Evolutionary conservation across 1,140 invertebrate genomes (phyloP).

Genomic region (Sinonovacula constricta): DNA sequence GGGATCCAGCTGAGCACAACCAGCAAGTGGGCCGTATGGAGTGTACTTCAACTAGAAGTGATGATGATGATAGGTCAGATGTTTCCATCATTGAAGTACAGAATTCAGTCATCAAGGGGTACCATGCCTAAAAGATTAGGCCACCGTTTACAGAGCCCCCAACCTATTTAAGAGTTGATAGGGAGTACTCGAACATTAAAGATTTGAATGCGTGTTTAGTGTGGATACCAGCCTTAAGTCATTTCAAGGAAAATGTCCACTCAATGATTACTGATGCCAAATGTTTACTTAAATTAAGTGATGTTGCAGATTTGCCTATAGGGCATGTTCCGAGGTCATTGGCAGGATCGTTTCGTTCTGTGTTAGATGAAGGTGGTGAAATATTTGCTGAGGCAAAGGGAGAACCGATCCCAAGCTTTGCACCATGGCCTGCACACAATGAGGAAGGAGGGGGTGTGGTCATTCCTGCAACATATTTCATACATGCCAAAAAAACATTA

Average conservation of each 20-base stretch:
- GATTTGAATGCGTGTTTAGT: not conserved
- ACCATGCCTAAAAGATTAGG: constrained; percentile 8
- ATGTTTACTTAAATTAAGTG: not conserved
- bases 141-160: constrained; percentile 12
- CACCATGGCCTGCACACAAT: constrained; percentile 7
- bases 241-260: not conserved
- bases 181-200: constrained; percentile 22
- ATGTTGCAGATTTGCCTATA: constrained; percentile 8
- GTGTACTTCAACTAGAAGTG: no score
- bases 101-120: constrained; percentile 27
- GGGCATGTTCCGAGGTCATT: constrained; percentile 12
- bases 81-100: no score
- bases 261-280: not conserved
- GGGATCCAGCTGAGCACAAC: no score
- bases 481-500: no score
- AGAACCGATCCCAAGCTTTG: constrained; percentile 4
- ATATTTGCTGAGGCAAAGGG: not conserved
- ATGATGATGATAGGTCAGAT: no score
- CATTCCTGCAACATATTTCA: no score
- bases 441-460: constrained; percentile 3
- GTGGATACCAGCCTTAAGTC: not conserved
- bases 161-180: constrained; percentile 8
- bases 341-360: not conserved
- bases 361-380: constrained; percentile 21
- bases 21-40: no score